phyloP scores from a whole-genome alignment of 2,113 vertebrate species.

The Morone chrysops region DNA sequence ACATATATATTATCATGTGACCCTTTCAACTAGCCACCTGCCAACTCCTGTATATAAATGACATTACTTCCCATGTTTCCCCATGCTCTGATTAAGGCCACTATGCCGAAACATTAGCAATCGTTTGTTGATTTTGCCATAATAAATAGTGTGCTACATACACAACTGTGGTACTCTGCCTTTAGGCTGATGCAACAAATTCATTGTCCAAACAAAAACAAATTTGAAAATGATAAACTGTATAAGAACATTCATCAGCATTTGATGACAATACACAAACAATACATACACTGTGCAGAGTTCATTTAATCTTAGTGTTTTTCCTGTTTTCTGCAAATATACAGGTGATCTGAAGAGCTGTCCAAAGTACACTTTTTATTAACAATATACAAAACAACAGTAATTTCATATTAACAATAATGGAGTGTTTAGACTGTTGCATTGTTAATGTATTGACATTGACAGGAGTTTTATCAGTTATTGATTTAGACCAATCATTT shows the following conservation, averaged over 20 bases:
- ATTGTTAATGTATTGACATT: background rate
- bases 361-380: background rate
- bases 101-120: no score
- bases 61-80: no score
- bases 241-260: constrained; percentile 3
- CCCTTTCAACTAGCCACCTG: no score
- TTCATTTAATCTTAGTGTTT: background rate
- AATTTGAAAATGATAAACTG: background rate
- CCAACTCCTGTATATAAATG: no score
- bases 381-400: background rate
- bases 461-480: background rate
- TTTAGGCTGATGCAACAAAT: background rate
- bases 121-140: no score
- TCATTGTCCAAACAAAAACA: background rate
- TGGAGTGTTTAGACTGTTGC: constrained; percentile 23
- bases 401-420: background rate
- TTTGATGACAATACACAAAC: background rate
- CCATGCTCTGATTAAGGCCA: no score
- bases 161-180: no score
- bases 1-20: no score
- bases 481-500: background rate
- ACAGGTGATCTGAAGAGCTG: background rate
- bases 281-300: background rate
- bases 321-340: background rate
- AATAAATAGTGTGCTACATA: no score